These are phyloP conservation scores for Littorina saxatilis DNA, from an alignment of 1,140 invertebrate species.

Conservation along the genomic window DNA sequence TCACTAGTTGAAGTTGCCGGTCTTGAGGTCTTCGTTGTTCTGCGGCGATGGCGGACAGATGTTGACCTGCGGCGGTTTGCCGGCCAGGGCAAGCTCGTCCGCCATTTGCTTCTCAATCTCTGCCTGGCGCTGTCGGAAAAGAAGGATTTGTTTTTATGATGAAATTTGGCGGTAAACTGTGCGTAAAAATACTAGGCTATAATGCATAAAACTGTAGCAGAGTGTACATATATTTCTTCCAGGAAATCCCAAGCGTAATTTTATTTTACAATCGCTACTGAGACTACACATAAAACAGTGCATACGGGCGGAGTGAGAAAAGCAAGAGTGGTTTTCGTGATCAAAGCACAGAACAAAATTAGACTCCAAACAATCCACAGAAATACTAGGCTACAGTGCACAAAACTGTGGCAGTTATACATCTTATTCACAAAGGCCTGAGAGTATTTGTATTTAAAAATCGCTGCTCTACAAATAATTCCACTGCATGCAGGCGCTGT, in stretches of 20 bases:
- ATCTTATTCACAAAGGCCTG: too few species aligned
- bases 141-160: too few species aligned
- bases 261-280: neutral
- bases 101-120: constrained; percentile 94
- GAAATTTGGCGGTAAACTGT: too few species aligned
- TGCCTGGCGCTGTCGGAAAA: constrained; percentile 80
- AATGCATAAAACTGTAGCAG: too few species aligned
- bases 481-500: too few species aligned
- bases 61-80: constrained; percentile 70
- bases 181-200: too few species aligned
- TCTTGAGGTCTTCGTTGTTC: constrained; percentile 74
- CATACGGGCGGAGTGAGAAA: neutral
- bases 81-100: constrained; percentile 75
- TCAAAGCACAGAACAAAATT: neutral
- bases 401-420: too few species aligned
- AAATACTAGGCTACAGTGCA: too few species aligned
- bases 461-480: too few species aligned
- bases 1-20: constrained; percentile 73
- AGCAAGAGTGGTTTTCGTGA: too few species aligned
- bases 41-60: constrained; percentile 75
- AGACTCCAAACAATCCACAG: neutral
- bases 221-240: too few species aligned
- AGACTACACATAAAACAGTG: neutral
- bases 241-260: neutral
- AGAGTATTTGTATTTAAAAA: too few species aligned